Evolutionary conservation across 2,113 vertebrate genomes (phyloP).

Genomic region (Uria aalge): DNA sequence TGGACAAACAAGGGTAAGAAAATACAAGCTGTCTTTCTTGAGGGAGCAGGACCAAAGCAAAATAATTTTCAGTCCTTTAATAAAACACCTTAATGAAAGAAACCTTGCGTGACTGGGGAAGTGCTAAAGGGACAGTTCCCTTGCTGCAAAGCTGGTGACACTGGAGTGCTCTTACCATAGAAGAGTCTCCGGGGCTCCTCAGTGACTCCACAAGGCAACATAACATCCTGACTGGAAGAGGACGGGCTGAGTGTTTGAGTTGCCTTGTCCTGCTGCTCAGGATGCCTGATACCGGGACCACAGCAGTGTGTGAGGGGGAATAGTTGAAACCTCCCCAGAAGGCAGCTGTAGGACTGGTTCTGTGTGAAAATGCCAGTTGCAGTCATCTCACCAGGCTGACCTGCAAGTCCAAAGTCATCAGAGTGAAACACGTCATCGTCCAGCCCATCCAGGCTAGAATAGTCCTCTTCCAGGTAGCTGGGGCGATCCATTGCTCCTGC

Average conservation of each 20-base stretch:
- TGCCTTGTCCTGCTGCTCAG: constrained; percentile 82
- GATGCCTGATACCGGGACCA: constrained; percentile 76
- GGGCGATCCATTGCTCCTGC: constrained; percentile 79
- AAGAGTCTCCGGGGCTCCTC: constrained; percentile 83
- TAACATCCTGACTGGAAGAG: constrained; percentile 80
- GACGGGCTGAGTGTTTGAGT: constrained; percentile 82
- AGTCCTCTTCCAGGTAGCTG: constrained; percentile 75
- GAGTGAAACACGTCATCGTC: constrained; percentile 84
- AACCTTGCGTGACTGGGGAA: not conserved
- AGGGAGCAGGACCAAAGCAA: not conserved
- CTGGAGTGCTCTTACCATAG: constrained; percentile 79
- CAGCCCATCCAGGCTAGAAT: constrained; percentile 74
- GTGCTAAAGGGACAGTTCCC: constrained; percentile 40
- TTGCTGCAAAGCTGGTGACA: constrained; percentile 53
- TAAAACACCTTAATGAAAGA: not conserved
- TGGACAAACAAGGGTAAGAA: constrained; percentile 3
- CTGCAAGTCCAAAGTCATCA: constrained; percentile 76
- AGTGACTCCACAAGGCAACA: constrained; percentile 84
- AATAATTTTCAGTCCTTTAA: not conserved
- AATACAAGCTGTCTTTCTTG: not conserved
- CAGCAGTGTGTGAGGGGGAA: constrained; percentile 82
- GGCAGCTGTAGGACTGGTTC: constrained; percentile 78
- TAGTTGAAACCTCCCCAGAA: constrained; percentile 77
- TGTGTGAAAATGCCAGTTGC: constrained; percentile 77
- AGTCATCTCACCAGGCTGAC: constrained; percentile 75